Evolutionary conservation across 2,888 invertebrate genomes (phyloP).

Genomic region (Gari tellinella): DNA sequence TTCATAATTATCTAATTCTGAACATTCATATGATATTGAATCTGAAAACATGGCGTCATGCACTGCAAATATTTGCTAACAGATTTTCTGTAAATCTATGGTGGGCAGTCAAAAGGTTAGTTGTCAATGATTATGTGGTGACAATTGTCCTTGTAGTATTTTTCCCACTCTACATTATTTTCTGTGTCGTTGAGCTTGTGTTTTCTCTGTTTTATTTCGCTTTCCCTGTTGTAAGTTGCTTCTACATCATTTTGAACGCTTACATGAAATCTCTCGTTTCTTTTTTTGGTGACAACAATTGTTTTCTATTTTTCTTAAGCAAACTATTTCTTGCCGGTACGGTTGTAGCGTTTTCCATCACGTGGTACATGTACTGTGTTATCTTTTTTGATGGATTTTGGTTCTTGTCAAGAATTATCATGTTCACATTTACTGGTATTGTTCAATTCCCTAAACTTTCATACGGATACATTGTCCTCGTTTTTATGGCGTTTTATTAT

Average conservation of each 20-base stretch:
- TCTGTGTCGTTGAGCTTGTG: conserved; percentile 27
- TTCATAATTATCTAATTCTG: conserved; percentile 23
- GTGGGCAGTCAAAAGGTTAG: neutral
- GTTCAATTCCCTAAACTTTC: conserved; percentile 43
- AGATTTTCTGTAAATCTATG: conserved; percentile 1
- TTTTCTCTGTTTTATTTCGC: conserved; percentile 25
- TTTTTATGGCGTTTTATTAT: conserved; percentile 44
- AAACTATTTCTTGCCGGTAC: conserved; percentile 5
- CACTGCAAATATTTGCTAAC: conserved; percentile 9
- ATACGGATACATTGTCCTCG: conserved; percentile 43
- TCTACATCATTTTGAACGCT: conserved; percentile 32
- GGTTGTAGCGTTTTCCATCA: conserved; percentile 6
- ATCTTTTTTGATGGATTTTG: conserved; percentile 48
- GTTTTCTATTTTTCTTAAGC: neutral
- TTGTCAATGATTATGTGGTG: neutral
- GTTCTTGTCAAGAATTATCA: conserved; percentile 45
- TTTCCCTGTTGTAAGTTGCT: conserved; percentile 37
- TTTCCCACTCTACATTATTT: conserved; percentile 18
- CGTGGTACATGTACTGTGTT: conserved; percentile 50
- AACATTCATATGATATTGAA: conserved; percentile 41
- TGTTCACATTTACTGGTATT: conserved; percentile 46
- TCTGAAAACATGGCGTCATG: conserved; percentile 30
- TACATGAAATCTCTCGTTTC: neutral
- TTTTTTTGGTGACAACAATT: neutral
- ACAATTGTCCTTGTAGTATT: neutral